A percentile compares a stretch with the other conserved stretches of the same genome.
Evolutionary conservation across 2,888 invertebrate genomes (phyloP).

Genomic region (Bellardia pandia): DNA sequence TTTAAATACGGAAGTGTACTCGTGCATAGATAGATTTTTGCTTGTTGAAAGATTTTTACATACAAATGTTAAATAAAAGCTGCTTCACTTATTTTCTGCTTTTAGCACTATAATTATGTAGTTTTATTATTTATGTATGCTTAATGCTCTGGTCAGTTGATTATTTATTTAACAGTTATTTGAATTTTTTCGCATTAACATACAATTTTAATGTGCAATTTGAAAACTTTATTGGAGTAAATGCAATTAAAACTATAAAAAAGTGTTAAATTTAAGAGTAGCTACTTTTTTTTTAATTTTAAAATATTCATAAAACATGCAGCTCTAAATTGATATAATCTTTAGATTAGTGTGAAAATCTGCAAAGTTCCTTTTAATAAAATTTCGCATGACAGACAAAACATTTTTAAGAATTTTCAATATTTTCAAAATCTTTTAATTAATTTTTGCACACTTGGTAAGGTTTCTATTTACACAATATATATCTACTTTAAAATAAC

Average conservation of each 20-base stretch:
- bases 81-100: conserved; percentile 56
- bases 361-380: too few relatives aligned
- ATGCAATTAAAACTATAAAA: too few relatives aligned
- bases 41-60: conserved; percentile 42
- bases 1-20: conserved; percentile 68
- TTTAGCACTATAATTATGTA: conserved; percentile 36
- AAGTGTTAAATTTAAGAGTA: background rate
- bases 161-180: conserved; percentile 54
- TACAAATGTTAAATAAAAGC: conserved; percentile 44
- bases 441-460: too few relatives aligned
- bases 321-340: too few relatives aligned
- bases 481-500: too few relatives aligned
- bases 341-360: too few relatives aligned
- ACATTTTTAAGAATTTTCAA: too few relatives aligned
- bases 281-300: background rate
- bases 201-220: conserved; percentile 23
- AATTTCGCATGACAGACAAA: too few relatives aligned
- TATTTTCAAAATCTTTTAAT: too few relatives aligned
- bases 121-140: conserved; percentile 29
- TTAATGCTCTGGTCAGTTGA: conserved; percentile 46
- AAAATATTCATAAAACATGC: too few relatives aligned
- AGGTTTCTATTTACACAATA: too few relatives aligned
- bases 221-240: background rate
- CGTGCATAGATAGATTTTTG: conserved; percentile 57
- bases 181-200: conserved; percentile 23